Evolutionary conservation across 2,113 vertebrate species (phyloP).

Genomic region (Dendrocopos noguchii): DNA sequence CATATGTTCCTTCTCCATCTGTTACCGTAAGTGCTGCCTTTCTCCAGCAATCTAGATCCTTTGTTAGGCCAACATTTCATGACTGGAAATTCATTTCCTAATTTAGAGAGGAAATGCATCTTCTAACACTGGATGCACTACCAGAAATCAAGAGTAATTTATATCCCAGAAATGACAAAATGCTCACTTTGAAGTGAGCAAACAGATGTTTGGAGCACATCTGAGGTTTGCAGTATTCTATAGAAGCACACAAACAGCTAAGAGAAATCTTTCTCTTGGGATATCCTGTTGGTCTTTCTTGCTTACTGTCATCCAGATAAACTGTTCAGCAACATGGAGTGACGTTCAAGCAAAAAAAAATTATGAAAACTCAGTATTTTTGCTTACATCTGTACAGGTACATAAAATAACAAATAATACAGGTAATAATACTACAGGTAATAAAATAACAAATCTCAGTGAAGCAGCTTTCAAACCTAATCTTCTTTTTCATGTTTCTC

Average conservation of each 20-base stretch:
- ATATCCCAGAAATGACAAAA: background rate
- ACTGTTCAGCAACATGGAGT: background rate
- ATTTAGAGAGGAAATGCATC: background rate
- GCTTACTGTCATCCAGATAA: background rate
- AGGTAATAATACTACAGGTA: no score
- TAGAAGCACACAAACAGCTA: background rate
- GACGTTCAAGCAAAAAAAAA: background rate
- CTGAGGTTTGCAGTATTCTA: background rate
- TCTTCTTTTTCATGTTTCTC: background rate
- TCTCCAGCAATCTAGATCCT: background rate
- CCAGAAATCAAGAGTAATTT: background rate
- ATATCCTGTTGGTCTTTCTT: background rate
- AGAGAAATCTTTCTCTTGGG: background rate
- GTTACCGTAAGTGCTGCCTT: background rate
- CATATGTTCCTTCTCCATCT: background rate
- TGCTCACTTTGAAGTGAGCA: background rate
- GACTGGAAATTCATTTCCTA: background rate
- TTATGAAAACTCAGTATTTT: background rate
- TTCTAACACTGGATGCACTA: background rate
- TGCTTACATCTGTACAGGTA: background rate
- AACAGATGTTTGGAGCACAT: background rate
- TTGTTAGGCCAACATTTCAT: background rate
- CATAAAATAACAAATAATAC: background rate
- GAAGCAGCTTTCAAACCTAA: background rate
- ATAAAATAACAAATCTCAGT: background rate